These are phyloP conservation scores for Bombyx mandarina DNA, from an alignment of 1,140 invertebrate species.

Conservation along the genomic window DNA sequence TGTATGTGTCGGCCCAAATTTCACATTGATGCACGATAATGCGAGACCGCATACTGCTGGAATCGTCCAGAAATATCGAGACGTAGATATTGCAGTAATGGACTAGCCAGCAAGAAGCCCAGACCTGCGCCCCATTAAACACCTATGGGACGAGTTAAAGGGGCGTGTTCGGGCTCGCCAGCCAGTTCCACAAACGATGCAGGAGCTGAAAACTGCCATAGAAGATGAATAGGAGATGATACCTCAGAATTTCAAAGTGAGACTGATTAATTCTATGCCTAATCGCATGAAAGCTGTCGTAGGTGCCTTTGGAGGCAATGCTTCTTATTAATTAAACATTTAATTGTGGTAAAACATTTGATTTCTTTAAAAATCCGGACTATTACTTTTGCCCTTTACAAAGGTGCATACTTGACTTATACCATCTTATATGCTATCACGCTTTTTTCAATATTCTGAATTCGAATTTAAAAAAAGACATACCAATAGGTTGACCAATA, in stretches of 20 bases:
- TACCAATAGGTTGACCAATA: too few species aligned
- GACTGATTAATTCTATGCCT: too few species aligned
- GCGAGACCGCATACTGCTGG: slow-evolving; percentile 12
- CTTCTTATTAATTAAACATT: slow-evolving; percentile 4
- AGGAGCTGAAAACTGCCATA: slow-evolving; percentile 11
- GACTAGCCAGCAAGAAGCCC: slow-evolving; percentile 2
- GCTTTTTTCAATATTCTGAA: too few species aligned
- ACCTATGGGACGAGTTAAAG: slow-evolving; percentile 14
- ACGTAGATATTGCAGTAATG: slow-evolving; percentile 3
- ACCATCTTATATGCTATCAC: too few species aligned
- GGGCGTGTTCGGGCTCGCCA: slow-evolving; percentile 7
- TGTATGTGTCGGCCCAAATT: too few species aligned
- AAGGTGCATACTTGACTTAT: too few species aligned
- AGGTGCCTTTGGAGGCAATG: slow-evolving; percentile 13
- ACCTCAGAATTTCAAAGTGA: too few species aligned
- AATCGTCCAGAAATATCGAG: slow-evolving; percentile 10
- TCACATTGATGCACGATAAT: slow-evolving; percentile 7
- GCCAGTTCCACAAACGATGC: slow-evolving; percentile 6
- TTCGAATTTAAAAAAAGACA: too few species aligned
- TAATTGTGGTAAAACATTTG: background rate
- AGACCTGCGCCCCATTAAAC: slow-evolving; percentile 10
- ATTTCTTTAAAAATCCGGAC: too few species aligned
- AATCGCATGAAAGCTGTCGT: slow-evolving; percentile 14
- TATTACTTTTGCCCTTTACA: too few species aligned
- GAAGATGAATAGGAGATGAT: slow-evolving; percentile 15